phyloP scores from a whole-genome alignment of 1,140 invertebrate species.

The Caerostris darwini region DNA sequence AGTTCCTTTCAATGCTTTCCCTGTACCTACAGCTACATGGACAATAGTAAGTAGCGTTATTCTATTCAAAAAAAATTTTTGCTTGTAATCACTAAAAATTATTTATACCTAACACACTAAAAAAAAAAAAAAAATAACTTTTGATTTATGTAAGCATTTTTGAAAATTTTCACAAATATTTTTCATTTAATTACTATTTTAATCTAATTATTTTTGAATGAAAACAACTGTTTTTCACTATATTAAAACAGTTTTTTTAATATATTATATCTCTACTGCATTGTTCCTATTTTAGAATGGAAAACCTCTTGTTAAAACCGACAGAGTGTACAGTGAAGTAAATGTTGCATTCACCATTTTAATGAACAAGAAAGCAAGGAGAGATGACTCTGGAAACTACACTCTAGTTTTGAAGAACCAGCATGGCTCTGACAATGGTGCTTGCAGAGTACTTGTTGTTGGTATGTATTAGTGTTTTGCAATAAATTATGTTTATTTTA shows the following conservation, averaged over 20 bases:
- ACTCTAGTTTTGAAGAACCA: slow-evolving; percentile 93
- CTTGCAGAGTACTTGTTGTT: slow-evolving; percentile 91
- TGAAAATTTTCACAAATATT: too few relatives aligned
- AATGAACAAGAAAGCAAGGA: slow-evolving; percentile 92
- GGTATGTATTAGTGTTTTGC: slow-evolving; percentile 82
- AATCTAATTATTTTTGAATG: too few relatives aligned
- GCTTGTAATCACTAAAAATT: background rate
- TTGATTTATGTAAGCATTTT: too few relatives aligned
- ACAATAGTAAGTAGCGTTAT: slow-evolving; percentile 84
- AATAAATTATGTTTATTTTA: too few relatives aligned
- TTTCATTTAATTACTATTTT: too few relatives aligned
- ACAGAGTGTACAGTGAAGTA: slow-evolving; percentile 94
- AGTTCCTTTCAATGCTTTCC: slow-evolving; percentile 95
- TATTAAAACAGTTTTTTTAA: too few relatives aligned
- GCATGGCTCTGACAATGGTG: slow-evolving; percentile 93
- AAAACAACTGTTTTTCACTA: too few relatives aligned
- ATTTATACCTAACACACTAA: background rate
- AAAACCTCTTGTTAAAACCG: slow-evolving; percentile 90
- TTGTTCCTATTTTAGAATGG: slow-evolving; percentile 85
- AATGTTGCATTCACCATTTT: slow-evolving; percentile 91
- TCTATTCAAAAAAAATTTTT: background rate
- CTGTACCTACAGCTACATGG: slow-evolving; percentile 93
- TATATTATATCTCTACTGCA: too few relatives aligned
- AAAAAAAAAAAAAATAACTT: too few relatives aligned
- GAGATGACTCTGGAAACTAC: slow-evolving; percentile 95